Evolutionary conservation across 2,797 vertebrate genomes (phyloP).

Genomic region (Knipowitschia caucasica): DNA sequence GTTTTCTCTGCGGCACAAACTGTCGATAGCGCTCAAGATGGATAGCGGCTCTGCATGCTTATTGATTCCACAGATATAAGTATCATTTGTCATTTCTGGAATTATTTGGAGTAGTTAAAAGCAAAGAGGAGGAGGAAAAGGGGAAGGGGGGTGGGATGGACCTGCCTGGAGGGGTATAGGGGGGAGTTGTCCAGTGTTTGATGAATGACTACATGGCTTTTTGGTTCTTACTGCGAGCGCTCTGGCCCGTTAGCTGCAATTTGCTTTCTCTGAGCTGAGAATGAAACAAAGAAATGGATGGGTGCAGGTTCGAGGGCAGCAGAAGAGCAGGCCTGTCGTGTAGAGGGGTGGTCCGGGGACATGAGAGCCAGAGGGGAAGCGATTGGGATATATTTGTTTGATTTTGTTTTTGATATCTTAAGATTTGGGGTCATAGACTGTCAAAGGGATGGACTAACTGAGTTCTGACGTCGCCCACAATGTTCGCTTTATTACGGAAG

Average conservation of each 20-base stretch:
- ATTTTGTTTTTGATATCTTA: conserved; percentile 61
- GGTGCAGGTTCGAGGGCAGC: conserved; percentile 84
- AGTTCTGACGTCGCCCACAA: no score
- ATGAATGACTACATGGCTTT: conserved; percentile 92
- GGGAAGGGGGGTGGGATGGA: conserved; percentile 77
- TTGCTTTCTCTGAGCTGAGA: conserved; percentile 96
- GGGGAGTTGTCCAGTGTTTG: conserved; percentile 87
- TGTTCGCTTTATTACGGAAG: no score
- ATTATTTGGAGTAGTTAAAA: conserved; percentile 97
- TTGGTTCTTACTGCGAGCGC: conserved; percentile 88
- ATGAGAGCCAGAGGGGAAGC: conserved; percentile 24
- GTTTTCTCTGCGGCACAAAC: conserved; percentile 63
- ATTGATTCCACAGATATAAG: conserved; percentile 91
- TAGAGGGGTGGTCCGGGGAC: conserved; percentile 87
- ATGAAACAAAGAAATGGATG: conserved; percentile 92
- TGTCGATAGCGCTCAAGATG: conserved; percentile 91
- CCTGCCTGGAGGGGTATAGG: conserved; percentile 76
- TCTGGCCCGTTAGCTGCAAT: conserved; percentile 91
- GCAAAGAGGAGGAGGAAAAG: conserved; percentile 59
- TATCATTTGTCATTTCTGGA: conserved; percentile 99
- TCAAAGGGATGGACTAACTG: no score
- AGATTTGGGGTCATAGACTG: no score
- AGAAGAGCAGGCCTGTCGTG: conserved; percentile 85
- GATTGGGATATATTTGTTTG: not conserved
- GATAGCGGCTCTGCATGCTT: conserved; percentile 88